A percentile compares a stretch with the other conserved stretches of the same genome.
Evolutionary conservation across 2,797 vertebrate genomes (phyloP).

Genomic region (Sphenodon punctatus): DNA sequence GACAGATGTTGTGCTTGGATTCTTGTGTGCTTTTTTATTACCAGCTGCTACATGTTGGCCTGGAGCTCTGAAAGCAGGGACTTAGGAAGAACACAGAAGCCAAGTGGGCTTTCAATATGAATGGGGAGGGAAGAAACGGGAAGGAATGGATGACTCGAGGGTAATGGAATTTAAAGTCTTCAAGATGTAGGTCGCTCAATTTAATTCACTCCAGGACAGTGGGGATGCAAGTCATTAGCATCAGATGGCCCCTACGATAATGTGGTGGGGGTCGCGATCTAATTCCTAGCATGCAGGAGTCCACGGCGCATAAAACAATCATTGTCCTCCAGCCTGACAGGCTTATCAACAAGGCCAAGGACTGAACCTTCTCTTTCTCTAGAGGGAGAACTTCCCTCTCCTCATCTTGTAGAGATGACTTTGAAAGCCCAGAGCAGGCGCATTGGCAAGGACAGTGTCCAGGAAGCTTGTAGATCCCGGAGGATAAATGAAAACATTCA

Average conservation of each 20-base stretch:
- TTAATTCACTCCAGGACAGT: slow-evolving; percentile 57
- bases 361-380: neutral
- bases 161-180: slow-evolving; percentile 19
- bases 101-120: neutral
- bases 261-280: slow-evolving; percentile 42
- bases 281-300: neutral
- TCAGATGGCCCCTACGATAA: slow-evolving; percentile 54
- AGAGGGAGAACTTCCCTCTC: neutral
- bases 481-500: slow-evolving; percentile 23
- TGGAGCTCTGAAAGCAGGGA: neutral
- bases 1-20: slow-evolving; percentile 34
- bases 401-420: slow-evolving; percentile 21
- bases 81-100: neutral
- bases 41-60: neutral
- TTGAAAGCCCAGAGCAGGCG: slow-evolving; percentile 28
- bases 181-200: slow-evolving; percentile 41
- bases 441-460: slow-evolving; percentile 5
- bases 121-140: neutral
- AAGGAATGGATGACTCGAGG: slow-evolving; percentile 14
- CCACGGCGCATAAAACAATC: neutral
- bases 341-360: slow-evolving; percentile 24
- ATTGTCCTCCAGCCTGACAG: neutral
- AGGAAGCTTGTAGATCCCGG: slow-evolving; percentile 21
- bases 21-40: neutral
- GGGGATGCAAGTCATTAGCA: slow-evolving; percentile 12